These are phyloP conservation scores for Limnodromus scolopaceus DNA, from an alignment of 2,797 vertebrate species.

Conservation along the genomic window DNA sequence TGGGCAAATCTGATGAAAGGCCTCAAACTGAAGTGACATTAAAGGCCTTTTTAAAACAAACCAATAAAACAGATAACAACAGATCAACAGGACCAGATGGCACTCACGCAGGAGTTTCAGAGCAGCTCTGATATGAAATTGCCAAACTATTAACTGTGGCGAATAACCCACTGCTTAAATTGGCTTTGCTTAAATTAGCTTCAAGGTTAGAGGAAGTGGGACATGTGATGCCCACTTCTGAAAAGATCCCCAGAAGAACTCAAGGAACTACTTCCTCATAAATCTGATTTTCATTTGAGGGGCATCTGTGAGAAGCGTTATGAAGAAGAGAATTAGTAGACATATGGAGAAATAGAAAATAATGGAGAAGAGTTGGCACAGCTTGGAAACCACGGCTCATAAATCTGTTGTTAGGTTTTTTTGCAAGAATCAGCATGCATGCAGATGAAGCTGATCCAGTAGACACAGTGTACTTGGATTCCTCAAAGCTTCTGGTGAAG, in stretches of 20 bases:
- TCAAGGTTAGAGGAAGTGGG: conserved; percentile 11
- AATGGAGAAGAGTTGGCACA: neutral
- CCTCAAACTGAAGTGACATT: neutral
- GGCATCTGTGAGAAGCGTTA: neutral
- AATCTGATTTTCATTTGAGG: neutral
- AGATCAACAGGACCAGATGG: conserved; percentile 63
- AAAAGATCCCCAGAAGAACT: neutral
- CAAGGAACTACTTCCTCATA: neutral
- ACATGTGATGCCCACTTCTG: neutral
- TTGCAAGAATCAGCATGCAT: neutral
- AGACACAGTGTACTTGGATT: neutral
- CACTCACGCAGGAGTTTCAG: neutral
- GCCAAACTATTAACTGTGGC: conserved; percentile 53
- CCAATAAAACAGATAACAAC: neutral
- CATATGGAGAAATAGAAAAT: conserved; percentile 19
- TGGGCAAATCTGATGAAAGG: conserved; percentile 12
- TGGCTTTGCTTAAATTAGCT: conserved; percentile 33
- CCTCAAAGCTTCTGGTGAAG: neutral
- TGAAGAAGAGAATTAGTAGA: neutral
- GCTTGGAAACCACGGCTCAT: neutral
- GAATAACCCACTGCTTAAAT: conserved; percentile 16
- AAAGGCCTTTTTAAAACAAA: conserved; percentile 41
- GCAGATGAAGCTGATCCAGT: neutral
- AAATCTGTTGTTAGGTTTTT: neutral
- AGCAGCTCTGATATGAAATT: conserved; percentile 30